Evolutionary conservation across 2,888 invertebrate genomes (phyloP).

Genomic region (Cremastinae sp.): DNA sequence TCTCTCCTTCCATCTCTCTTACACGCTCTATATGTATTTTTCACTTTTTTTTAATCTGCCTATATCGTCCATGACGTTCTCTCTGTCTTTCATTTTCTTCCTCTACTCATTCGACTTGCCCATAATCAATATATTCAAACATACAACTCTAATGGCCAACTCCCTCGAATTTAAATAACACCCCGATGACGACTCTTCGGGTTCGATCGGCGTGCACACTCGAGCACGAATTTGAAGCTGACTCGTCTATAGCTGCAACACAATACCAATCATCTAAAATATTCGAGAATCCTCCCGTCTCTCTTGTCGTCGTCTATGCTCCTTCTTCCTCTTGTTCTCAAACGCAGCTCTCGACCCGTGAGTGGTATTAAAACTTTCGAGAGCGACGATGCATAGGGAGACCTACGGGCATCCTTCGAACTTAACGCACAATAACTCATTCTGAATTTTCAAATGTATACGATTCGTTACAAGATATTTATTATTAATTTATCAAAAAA

Average conservation of each 20-base stretch:
- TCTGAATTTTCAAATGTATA: no score
- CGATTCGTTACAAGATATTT: background rate
- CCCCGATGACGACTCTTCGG: conserved; percentile 63
- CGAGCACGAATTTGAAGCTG: conserved; percentile 2
- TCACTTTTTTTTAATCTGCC: no score
- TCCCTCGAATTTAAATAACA: conserved; percentile 76
- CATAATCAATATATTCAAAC: conserved; percentile 80
- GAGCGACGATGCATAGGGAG: conserved; percentile 66
- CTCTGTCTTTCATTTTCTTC: no score
- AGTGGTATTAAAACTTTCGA: conserved; percentile 78
- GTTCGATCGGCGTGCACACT: conserved; percentile 62
- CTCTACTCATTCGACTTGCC: conserved; percentile 64
- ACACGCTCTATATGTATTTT: no score
- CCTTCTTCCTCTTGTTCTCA: conserved; percentile 1
- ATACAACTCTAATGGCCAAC: conserved; percentile 80
- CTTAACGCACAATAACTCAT: conserved; percentile 28
- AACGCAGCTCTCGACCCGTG: conserved; percentile 66
- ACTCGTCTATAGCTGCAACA: conserved; percentile 67
- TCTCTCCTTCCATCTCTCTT: background rate
- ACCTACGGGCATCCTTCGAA: conserved; percentile 70
- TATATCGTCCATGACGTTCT: no score
- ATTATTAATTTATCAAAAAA: background rate
- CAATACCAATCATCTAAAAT: conserved; percentile 79
- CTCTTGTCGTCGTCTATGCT: conserved; percentile 50
- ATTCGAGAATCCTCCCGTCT: conserved; percentile 67